A percentile compares a stretch with the other conserved stretches of the same genome.
These are phyloP conservation scores for Cavia porcellus DNA, from an alignment of 2,113 vertebrate genomes.

Conservation along the genomic window DNA sequence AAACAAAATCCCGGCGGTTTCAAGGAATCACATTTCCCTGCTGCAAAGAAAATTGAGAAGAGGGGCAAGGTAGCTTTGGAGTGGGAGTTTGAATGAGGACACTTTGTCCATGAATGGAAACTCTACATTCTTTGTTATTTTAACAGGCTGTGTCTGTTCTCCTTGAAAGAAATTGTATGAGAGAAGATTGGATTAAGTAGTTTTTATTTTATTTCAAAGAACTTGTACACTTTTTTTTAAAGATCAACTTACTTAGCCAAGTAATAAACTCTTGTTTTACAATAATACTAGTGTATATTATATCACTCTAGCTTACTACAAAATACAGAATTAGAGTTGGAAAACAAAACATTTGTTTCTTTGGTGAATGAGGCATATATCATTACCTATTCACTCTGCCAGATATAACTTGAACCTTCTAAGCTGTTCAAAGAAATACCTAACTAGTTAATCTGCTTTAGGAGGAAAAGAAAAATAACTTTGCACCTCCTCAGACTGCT, in stretches of 20 bases:
- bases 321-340: conserved; percentile 86
- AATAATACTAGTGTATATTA: conserved; percentile 89
- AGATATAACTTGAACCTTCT: conserved; percentile 86
- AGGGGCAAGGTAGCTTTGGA: conserved; percentile 94
- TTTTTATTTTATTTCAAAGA: conserved; percentile 95
- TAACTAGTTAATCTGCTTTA: conserved; percentile 83
- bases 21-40: conserved; percentile 93
- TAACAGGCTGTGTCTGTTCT: conserved; percentile 98
- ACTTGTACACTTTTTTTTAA: conserved; percentile 91
- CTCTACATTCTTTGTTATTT: conserved; percentile 98
- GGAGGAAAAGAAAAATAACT: conserved; percentile 73
- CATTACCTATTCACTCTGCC: conserved; percentile 87
- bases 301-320: conserved; percentile 87
- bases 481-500: conserved; percentile 58
- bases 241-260: conserved; percentile 93
- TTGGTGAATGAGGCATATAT: conserved; percentile 88
- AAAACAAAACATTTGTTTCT: conserved; percentile 90
- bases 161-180: conserved; percentile 91
- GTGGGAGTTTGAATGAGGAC: conserved; percentile 95
- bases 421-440: conserved; percentile 80
- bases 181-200: conserved; percentile 94
- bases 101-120: conserved; percentile 98
- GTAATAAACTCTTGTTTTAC: conserved; percentile 93
- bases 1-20: conserved; percentile 92
- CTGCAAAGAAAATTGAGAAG: conserved; percentile 94